Conservation (phyloP, 2,888 invertebrate species). For the Eugnorisma glareosa region DNA sequence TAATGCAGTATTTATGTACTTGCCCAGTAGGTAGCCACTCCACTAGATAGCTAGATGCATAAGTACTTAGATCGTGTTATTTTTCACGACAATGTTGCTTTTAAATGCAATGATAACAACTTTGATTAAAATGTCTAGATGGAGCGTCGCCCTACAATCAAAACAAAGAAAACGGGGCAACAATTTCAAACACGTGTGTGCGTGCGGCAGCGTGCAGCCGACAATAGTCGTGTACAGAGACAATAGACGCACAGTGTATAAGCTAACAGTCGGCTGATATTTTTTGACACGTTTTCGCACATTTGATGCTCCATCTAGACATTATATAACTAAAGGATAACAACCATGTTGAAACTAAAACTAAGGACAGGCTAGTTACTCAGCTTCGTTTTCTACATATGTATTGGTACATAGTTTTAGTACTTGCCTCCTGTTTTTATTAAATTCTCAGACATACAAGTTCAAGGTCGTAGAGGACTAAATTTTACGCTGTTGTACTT, state of each 20-base stretch:
- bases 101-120: not conserved
- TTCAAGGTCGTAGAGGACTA: not conserved
- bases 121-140: too few relatives aligned
- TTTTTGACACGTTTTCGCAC: too few relatives aligned
- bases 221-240: too few relatives aligned
- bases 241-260: too few relatives aligned
- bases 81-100: not conserved
- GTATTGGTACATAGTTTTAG: not conserved
- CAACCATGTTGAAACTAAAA: not conserved
- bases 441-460: not conserved
- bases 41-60: not conserved
- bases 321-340: too few relatives aligned
- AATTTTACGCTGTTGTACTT: not conserved
- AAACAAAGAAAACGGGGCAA: too few relatives aligned
- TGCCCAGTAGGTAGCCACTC: not conserved
- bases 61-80: not conserved
- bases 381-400: not conserved
- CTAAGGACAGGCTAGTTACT: not conserved
- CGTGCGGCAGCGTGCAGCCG: too few relatives aligned
- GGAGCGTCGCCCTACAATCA: too few relatives aligned
- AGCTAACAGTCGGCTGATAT: too few relatives aligned
- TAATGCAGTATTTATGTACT: conserved; percentile 3
- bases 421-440: not conserved
- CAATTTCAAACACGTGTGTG: too few relatives aligned
- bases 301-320: too few relatives aligned